A percentile compares a stretch with the other conserved stretches of the same genome.
These are phyloP conservation scores for Petrolisthes manimaculis DNA, from an alignment of 2,888 invertebrate genomes.

Conservation along the genomic window DNA sequence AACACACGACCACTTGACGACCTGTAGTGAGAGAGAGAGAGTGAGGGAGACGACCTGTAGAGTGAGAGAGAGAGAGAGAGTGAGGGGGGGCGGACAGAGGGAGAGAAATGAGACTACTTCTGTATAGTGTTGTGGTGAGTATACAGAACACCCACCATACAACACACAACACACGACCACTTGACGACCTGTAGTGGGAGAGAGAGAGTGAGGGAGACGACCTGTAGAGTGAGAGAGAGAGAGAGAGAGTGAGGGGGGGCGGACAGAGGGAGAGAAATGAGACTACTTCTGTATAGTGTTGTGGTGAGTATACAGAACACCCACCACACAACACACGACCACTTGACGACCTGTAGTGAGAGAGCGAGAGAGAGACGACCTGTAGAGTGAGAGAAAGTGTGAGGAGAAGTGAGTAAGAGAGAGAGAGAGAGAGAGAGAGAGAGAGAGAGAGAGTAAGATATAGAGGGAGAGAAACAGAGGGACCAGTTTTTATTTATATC, in stretches of 20 bases:
- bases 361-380: background rate
- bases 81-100: too few species aligned
- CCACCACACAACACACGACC: constrained; percentile 55
- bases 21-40: constrained; percentile 17
- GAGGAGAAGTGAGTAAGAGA: background rate
- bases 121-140: constrained; percentile 56
- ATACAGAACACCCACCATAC: constrained; percentile 64
- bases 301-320: constrained; percentile 59
- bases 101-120: constrained; percentile 65
- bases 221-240: background rate
- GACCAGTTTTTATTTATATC: too few species aligned
- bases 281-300: constrained; percentile 49
- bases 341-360: constrained; percentile 36
- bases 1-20: constrained; percentile 42
- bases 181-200: constrained; percentile 34
- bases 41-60: background rate
- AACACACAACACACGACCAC: constrained; percentile 42
- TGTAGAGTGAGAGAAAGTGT: background rate
- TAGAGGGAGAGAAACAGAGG: too few species aligned
- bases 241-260: background rate
- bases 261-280: constrained; percentile 67
- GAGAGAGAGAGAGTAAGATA: too few species aligned
- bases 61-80: background rate
- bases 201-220: background rate
- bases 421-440: too few species aligned